Conservation (phyloP, 2,113 vertebrate species). For the Pollachius pollachius region DNA sequence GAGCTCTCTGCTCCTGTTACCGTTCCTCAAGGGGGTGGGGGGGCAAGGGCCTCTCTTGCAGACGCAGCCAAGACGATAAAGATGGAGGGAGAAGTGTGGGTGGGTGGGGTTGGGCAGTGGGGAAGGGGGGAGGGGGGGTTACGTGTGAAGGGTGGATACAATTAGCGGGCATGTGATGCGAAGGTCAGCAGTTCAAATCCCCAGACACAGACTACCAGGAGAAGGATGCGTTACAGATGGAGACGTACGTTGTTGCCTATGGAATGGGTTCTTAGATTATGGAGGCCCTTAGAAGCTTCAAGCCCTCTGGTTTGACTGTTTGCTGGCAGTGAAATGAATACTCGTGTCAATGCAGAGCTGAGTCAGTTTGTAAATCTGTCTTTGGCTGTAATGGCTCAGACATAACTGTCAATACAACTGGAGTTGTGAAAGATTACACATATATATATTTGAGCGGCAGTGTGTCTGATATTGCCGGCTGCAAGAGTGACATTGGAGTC, state of each 20-base stretch:
- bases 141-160: background rate
- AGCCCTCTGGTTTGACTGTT: too few species aligned
- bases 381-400: constrained; percentile 24
- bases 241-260: too few species aligned
- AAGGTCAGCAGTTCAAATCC: background rate
- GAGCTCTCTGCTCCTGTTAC: constrained; percentile 34
- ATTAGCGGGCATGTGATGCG: background rate
- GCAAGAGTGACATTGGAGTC: background rate
- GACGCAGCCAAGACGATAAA: constrained; percentile 41
- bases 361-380: background rate
- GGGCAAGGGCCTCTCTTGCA: constrained; percentile 38
- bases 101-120: constrained; percentile 4
- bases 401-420: too few species aligned
- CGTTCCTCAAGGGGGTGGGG: constrained; percentile 25
- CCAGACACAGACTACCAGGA: background rate
- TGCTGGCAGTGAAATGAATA: too few species aligned
- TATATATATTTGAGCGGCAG: background rate
- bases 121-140: background rate
- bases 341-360: too few species aligned
- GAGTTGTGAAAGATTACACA: background rate
- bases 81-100: constrained; percentile 43
- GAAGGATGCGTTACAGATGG: background rate
- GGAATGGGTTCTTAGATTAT: too few species aligned
- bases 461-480: constrained; percentile 10
- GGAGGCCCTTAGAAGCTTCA: too few species aligned